Evolutionary conservation across 2,113 vertebrate genomes (phyloP).

Genomic region (Polyodon spathula): DNA sequence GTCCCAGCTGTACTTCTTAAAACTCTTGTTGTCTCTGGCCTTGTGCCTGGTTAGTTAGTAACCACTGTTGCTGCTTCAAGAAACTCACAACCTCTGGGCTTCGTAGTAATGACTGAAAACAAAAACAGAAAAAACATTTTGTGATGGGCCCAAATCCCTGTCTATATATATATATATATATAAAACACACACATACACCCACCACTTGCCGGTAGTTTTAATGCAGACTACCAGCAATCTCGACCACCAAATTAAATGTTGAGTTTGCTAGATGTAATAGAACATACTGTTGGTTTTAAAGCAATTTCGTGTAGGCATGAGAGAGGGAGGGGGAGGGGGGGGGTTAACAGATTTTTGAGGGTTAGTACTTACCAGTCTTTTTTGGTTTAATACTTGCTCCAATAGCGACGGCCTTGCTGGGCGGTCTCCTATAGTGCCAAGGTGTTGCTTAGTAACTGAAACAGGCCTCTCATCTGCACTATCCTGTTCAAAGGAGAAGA

Average conservation of each 20-base stretch:
- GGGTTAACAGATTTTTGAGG: neutral
- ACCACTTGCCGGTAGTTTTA: neutral
- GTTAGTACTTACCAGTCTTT: conserved; percentile 74
- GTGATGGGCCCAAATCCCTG: too few relatives aligned
- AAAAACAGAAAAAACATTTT: conserved; percentile 24
- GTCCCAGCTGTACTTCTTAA: conserved; percentile 50
- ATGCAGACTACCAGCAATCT: neutral
- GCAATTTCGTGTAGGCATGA: neutral
- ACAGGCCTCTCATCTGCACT: conserved; percentile 72
- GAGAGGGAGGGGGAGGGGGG: neutral
- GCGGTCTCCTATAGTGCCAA: conserved; percentile 80
- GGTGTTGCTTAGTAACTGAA: conserved; percentile 83
- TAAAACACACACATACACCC: neutral
- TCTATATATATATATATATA: too few relatives aligned
- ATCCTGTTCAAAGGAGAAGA: conserved; percentile 64
- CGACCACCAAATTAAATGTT: too few relatives aligned
- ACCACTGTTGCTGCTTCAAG: conserved; percentile 87
- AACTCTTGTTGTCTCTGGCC: conserved; percentile 73
- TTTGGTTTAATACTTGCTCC: conserved; percentile 95
- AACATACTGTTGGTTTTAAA: too few relatives aligned
- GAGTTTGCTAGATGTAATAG: too few relatives aligned
- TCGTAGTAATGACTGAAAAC: conserved; percentile 79
- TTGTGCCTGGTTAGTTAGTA: conserved; percentile 75
- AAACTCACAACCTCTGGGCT: conserved; percentile 95
- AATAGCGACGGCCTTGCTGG: conserved; percentile 85